These are phyloP conservation scores for Tragelaphus imberbis DNA, from an alignment of 2,113 vertebrate species.

Conservation along the genomic window DNA sequence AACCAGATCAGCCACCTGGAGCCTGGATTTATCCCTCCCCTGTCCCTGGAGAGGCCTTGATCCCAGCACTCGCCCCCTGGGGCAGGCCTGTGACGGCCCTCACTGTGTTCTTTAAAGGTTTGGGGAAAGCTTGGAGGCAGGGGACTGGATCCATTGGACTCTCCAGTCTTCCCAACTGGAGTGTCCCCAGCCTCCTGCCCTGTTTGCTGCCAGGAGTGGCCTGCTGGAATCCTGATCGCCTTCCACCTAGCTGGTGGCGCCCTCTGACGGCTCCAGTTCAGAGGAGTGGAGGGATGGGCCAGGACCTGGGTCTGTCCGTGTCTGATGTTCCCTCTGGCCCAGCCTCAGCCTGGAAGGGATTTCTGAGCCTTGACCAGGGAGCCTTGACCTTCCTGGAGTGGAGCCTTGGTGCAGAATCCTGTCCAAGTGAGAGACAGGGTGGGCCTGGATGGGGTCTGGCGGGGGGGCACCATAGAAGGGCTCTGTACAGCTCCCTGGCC, in stretches of 20 bases:
- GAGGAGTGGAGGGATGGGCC: background rate
- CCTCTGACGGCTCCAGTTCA: fast-evolving
- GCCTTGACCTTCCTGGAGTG: background rate
- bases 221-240: fast-evolving
- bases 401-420: background rate
- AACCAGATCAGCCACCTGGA: background rate
- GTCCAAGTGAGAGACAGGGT: background rate
- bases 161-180: background rate
- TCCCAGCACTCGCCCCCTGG: fast-evolving
- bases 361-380: background rate
- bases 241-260: fast-evolving
- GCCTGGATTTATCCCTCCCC: background rate
- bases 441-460: too few relatives aligned
- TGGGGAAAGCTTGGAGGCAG: background rate
- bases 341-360: background rate
- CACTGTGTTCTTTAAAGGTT: background rate
- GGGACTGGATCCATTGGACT: background rate
- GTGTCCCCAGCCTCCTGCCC: background rate
- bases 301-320: background rate
- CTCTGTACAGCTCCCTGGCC: background rate
- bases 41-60: background rate
- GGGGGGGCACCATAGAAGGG: too few relatives aligned
- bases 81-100: background rate
- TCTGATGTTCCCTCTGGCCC: background rate
- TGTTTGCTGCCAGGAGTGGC: background rate